Percentiles rank a stretch among this genome's conserved stretches.
Evolutionary conservation across 2,797 vertebrate species (phyloP).

Genomic region (Carcharodon carcharias): DNA sequence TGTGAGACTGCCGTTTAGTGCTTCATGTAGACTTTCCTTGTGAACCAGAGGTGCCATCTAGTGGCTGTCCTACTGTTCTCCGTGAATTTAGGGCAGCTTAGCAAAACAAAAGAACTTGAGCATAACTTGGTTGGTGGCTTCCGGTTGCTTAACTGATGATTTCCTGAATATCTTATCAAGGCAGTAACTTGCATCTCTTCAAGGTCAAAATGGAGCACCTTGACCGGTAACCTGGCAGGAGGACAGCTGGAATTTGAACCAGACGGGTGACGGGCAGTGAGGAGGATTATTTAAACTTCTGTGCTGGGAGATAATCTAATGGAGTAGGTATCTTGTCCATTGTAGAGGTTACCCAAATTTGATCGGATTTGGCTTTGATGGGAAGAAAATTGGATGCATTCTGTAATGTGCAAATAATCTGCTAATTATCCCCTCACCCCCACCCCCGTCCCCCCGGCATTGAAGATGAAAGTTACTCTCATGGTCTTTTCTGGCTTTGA

Average conservation of each 20-base stretch:
- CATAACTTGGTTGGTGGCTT: neutral
- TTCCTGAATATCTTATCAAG: neutral
- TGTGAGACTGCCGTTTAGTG: conserved; percentile 48
- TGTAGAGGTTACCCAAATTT: neutral
- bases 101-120: neutral
- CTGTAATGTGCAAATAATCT: neutral
- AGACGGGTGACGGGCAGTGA: neutral
- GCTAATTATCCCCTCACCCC: neutral
- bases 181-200: neutral
- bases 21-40: conserved; percentile 51
- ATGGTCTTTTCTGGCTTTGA: neutral
- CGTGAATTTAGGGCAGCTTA: neutral
- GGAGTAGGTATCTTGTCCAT: neutral
- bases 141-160: neutral
- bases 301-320: neutral
- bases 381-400: neutral
- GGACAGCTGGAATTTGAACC: neutral
- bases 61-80: neutral
- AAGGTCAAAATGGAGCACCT: neutral
- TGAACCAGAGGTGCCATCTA: conserved; percentile 39
- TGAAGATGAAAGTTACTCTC: neutral
- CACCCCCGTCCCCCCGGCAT: neutral
- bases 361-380: neutral
- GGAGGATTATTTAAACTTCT: neutral
- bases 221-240: neutral